A percentile compares a stretch with the other conserved stretches of the same genome.
phyloP scores from a whole-genome alignment of 1,140 invertebrate genomes.

The Varroa destructor region DNA sequence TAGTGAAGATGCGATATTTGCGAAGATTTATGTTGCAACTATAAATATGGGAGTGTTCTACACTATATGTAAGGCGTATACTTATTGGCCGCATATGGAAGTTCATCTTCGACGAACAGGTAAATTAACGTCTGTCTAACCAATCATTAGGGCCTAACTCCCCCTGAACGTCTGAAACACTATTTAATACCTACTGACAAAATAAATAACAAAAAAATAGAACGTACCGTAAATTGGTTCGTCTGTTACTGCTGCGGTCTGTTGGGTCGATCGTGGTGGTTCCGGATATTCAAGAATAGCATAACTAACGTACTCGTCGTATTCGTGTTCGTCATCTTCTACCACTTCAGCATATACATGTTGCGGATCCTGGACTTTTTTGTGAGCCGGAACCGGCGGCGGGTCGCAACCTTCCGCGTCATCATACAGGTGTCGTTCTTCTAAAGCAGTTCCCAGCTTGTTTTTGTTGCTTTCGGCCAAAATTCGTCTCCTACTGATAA shows the following conservation, averaged over 20 bases:
- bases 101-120: too few relatives aligned
- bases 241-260: neutral
- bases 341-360: constrained; percentile 15
- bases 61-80: too few relatives aligned
- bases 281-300: constrained; percentile 20
- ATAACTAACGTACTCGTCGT: constrained; percentile 16
- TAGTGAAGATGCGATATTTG: too few relatives aligned
- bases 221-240: constrained; percentile 18
- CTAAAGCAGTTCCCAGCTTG: too few relatives aligned
- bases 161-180: too few relatives aligned
- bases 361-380: neutral
- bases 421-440: constrained; percentile 13
- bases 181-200: too few relatives aligned
- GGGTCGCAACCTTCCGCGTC: constrained; percentile 19
- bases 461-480: neutral
- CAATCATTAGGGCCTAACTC: too few relatives aligned
- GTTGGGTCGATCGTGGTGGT: neutral
- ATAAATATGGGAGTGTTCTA: too few relatives aligned
- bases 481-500: neutral
- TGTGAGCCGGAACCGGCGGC: constrained; percentile 15
- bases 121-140: too few relatives aligned
- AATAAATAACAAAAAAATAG: too few relatives aligned
- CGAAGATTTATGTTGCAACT: too few relatives aligned
- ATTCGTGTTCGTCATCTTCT: neutral
- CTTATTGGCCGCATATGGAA: too few relatives aligned